Evolutionary conservation across 2,888 invertebrate genomes (phyloP), one percentile per base, ranked within the genome.

Genomic region (Cheilosia variabilis): DNA sequence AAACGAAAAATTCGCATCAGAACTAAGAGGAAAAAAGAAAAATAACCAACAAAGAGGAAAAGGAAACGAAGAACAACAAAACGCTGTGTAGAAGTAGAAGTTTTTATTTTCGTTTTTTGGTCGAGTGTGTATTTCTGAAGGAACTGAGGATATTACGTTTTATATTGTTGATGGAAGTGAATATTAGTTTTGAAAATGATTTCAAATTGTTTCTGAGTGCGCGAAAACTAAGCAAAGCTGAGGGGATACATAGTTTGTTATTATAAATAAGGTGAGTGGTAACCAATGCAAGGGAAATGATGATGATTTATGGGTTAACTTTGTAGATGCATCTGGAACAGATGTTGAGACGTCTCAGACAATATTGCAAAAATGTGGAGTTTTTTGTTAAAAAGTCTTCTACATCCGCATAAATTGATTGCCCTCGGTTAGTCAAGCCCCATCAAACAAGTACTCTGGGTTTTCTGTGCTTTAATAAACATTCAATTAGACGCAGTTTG

Each of bases 11-110:
- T 91, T 86, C 91, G 91, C 76, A 89, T 91, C 43, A 89, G 90
- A 89, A 90, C 91, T 87, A 91, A 91, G 81, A 89, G 91, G 86
- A 91, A 92, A 92, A 91, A 91, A 91, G 89, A 89, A 53, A 91
- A 89, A 89, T 92, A 91, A 89, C 90, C 87, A 89, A 88, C 72
- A 69, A 81, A 50, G 68, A 84, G 71, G 66, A 79, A 73, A 66
- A 71, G 73, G 63, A 82, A 78, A 75, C 57, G 81, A 66, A 60
- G 31, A 45, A 43, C 34, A 65, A 52, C 37, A 47, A 69, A 60
- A 24, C 24, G 65, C 41, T 62, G 84, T 63, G 86, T 86, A 80
- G 80, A 76, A 77, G 76, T 72, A 71, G 80, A 37, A 0, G 37
- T 37, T 37, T 79, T 77, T 82, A 53, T 71, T 47, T 47, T 7